Conservation (phyloP, 2,797 vertebrate genomes). For the Anniella stebbinsi region DNA sequence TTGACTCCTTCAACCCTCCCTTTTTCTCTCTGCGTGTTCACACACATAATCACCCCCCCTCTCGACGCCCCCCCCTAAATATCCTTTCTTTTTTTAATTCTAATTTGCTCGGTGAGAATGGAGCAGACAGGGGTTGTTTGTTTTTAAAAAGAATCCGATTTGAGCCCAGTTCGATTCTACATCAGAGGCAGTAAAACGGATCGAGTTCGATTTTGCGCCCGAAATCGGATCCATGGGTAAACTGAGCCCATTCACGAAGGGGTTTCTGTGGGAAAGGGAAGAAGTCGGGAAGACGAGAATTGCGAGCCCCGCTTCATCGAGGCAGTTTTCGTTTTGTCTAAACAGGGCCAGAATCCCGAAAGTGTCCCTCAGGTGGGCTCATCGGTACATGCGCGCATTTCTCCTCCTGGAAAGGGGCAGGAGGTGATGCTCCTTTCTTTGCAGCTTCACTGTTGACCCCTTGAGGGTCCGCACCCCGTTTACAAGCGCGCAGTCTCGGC, state of each 20-base stretch:
- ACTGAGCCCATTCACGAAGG: no score
- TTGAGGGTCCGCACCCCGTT: background rate
- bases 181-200: background rate
- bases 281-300: no score
- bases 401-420: no score
- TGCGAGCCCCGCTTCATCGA: no score
- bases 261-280: no score
- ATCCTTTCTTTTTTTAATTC: background rate
- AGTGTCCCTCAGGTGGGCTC: no score
- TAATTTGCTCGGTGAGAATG: no score
- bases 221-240: background rate
- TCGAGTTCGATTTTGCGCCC: background rate
- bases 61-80: background rate
- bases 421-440: background rate
- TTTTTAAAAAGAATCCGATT: background rate
- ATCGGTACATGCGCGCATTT: no score
- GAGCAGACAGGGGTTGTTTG: background rate
- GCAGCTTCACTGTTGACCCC: background rate
- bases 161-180: background rate
- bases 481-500: background rate
- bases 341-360: background rate
- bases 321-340: background rate
- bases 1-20: no score
- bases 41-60: no score
- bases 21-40: no score